Evolutionary conservation across 2,888 invertebrate genomes (phyloP), one percentile per base, ranked within the genome.

Genomic region (Eudemis profundana): DNA sequence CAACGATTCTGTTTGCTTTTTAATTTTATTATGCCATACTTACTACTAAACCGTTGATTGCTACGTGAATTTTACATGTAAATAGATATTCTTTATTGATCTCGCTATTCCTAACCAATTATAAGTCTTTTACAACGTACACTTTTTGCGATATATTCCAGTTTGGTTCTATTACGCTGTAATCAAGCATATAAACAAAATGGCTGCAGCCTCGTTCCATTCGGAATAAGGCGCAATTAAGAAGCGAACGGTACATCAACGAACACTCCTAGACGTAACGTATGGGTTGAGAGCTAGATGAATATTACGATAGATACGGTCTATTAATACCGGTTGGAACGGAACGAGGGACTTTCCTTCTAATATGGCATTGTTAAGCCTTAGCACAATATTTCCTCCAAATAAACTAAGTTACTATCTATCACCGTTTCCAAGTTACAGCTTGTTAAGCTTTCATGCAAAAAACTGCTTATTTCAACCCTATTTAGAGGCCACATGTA

Each of bases 191-290:
- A 40, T 38, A 42, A 50, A 27, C 14, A 38, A 56, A 46, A 44
- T n/a, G 33, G 23, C 29, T n/a, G 44, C 53, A 46, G 36, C 53
- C 53, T 46, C 53, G 23, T 36, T 61, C 21, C 44, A 33, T 46
- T n/a, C 53, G 44, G 49, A 53, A 53, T 61, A 61, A 36, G 61
- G 53, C 8, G 53, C 15, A 38, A 53, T 40, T 33, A 61, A 53
- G 29, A 49, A 47, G 10, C 19, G 15, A 61, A 53, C 53, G 53
- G 61, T 61, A 61, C 36, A 44, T 51, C 14, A 29, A 46, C 23
- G 21, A 33, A 44, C 33, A 33, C 33, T 33, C 21, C 50, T 50
- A 40, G 44, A 12, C 21, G 36, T 53, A 36, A 44, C 36, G 33
- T 61, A 61, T 53, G 53, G 46, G 4, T 44, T 19, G 50, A 50